phyloP scores from a whole-genome alignment of 2,113 vertebrate species.

The Elephantulus edwardii region DNA sequence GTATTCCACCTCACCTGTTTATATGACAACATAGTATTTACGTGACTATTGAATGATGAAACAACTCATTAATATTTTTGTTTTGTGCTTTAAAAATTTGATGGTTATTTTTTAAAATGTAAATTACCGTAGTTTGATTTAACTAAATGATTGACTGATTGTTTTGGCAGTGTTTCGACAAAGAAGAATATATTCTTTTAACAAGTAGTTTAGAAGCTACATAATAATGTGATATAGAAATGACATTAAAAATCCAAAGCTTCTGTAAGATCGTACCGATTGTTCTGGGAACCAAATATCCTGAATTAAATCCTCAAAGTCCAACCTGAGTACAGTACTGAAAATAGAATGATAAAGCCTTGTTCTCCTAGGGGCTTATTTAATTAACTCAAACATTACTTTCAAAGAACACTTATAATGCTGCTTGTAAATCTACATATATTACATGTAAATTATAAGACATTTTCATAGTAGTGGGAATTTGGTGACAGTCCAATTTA shows the following conservation, averaged over 20 bases:
- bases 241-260: neutral
- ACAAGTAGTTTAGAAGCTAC: slow-evolving; percentile 24
- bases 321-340: slow-evolving; percentile 26
- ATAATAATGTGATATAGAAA: slow-evolving; percentile 12
- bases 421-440: slow-evolving; percentile 57
- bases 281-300: slow-evolving; percentile 4
- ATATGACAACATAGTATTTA: neutral
- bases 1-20: slow-evolving; percentile 26
- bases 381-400: slow-evolving; percentile 61
- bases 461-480: neutral
- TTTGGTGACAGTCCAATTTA: slow-evolving; percentile 47
- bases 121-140: slow-evolving; percentile 40
- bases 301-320: slow-evolving; percentile 59
- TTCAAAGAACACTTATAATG: neutral
- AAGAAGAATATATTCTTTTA: slow-evolving; percentile 36
- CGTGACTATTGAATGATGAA: neutral
- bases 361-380: slow-evolving; percentile 50
- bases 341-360: slow-evolving; percentile 53
- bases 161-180: slow-evolving; percentile 56
- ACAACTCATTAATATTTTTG: slow-evolving; percentile 4
- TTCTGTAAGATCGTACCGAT: slow-evolving; percentile 5
- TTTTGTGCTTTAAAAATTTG: slow-evolving; percentile 4
- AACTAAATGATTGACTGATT: slow-evolving; percentile 43
- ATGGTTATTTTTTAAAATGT: slow-evolving; percentile 41
- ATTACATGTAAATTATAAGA: slow-evolving; percentile 62